Evolutionary conservation across 2,888 invertebrate genomes (phyloP).

Genomic region (Nomada fucata): DNA sequence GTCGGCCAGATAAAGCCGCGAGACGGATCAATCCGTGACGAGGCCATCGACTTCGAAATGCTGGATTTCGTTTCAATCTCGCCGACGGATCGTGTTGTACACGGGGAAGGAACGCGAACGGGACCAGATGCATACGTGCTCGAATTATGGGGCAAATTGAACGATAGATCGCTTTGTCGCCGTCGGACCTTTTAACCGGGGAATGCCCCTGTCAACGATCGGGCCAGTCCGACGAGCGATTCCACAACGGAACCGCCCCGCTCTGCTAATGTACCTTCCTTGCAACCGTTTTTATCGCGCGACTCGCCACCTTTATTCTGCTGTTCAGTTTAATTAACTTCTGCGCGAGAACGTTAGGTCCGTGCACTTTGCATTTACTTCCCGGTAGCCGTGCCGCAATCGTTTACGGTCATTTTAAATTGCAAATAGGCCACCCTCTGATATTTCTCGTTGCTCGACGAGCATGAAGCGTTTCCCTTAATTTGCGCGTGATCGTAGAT

Average conservation of each 20-base stretch:
- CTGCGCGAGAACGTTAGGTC: neutral
- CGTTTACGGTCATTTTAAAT: conserved; percentile 1
- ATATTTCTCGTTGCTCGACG: neutral
- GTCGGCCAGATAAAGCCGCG: conserved; percentile 60
- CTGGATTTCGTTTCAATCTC: conserved; percentile 65
- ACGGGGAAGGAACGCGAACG: conserved; percentile 5
- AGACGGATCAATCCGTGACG: conserved; percentile 64
- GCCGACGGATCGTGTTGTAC: conserved; percentile 46
- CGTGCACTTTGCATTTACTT: neutral
- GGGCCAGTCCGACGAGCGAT: conserved; percentile 17
- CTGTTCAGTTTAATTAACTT: neutral
- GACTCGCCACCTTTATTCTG: neutral
- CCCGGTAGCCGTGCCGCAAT: no score
- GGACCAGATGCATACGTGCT: neutral
- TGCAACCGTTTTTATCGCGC: neutral
- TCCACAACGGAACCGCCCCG: conserved; percentile 1
- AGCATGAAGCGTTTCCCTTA: neutral
- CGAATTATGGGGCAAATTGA: conserved; percentile 39
- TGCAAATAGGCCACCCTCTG: neutral
- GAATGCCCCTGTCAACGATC: conserved; percentile 13
- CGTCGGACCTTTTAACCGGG: conserved; percentile 20
- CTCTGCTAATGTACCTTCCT: neutral
- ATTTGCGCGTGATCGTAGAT: conserved; percentile 1
- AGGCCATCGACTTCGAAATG: conserved; percentile 67
- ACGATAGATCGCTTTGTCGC: conserved; percentile 35